Conservation (phyloP, 2,797 vertebrate genomes). For the Etheostoma nigrum region DNA sequence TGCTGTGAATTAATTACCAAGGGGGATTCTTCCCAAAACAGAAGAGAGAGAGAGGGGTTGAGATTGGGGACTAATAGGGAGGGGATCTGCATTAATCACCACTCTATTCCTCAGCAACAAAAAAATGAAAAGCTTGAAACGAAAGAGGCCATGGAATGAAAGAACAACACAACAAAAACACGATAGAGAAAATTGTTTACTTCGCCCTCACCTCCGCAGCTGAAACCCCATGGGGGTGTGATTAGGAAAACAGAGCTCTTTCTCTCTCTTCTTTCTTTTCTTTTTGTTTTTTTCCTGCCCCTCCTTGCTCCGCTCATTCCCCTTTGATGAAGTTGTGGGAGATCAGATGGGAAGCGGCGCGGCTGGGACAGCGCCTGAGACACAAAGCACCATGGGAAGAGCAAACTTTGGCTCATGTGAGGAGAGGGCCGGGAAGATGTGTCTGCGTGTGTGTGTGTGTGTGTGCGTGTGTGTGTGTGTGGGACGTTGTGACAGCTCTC, state of each 20-base stretch:
- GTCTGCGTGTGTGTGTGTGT: constrained; percentile 5
- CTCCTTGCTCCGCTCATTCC: constrained; percentile 68
- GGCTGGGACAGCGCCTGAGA: constrained; percentile 67
- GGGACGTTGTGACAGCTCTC: background rate
- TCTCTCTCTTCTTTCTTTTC: constrained; percentile 26
- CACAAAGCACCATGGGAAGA: constrained; percentile 82
- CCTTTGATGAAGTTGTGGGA: constrained; percentile 84
- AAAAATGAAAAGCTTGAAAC: constrained; percentile 52
- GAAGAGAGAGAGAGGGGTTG: constrained; percentile 52
- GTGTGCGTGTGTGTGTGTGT: background rate
- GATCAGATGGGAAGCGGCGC: constrained; percentile 69
- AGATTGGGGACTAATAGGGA: constrained; percentile 45
- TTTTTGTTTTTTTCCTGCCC: constrained; percentile 50
- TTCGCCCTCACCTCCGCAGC: constrained; percentile 77
- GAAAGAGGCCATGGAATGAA: constrained; percentile 73
- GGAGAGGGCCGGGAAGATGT: constrained; percentile 33
- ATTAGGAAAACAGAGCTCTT: constrained; percentile 69
- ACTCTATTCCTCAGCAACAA: constrained; percentile 61
- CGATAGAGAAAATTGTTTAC: constrained; percentile 81
- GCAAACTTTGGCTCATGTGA: constrained; percentile 74
- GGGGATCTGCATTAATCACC: constrained; percentile 78
- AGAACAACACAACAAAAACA: constrained; percentile 72
- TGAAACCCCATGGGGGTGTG: constrained; percentile 69
- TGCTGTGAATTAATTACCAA: constrained; percentile 78
- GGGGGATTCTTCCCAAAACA: constrained; percentile 76